These are phyloP conservation scores for Anabacerthia variegaticeps DNA, from an alignment of 2,797 vertebrate species.

Conservation along the genomic window DNA sequence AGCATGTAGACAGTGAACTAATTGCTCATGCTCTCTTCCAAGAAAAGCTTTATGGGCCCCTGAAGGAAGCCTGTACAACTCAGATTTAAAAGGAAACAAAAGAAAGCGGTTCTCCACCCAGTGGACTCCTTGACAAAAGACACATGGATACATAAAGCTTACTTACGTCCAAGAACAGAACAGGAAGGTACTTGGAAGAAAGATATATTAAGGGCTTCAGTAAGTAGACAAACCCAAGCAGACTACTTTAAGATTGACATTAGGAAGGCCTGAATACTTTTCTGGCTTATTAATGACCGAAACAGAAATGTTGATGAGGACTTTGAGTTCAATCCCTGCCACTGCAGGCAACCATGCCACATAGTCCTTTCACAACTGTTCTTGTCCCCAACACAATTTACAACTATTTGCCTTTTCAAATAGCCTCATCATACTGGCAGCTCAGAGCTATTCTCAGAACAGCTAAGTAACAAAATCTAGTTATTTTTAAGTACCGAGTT, in stretches of 20 bases:
- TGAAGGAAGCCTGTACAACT: background rate
- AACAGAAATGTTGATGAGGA: background rate
- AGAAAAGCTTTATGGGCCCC: background rate
- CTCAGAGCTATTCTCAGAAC: background rate
- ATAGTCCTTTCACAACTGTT: background rate
- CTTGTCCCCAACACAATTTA: background rate
- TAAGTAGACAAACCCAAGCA: background rate
- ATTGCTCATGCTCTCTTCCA: background rate
- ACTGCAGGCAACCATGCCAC: rapidly evolving
- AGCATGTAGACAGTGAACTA: background rate
- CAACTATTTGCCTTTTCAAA: background rate
- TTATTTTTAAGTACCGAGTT: background rate
- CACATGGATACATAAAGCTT: background rate
- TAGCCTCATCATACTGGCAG: background rate
- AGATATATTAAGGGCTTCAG: background rate
- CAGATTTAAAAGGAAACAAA: background rate
- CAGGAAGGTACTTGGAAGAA: background rate
- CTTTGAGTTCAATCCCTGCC: background rate
- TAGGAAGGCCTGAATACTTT: background rate
- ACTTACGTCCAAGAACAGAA: background rate
- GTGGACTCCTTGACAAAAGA: background rate
- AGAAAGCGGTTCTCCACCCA: background rate
- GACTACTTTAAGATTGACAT: background rate
- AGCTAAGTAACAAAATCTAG: background rate
- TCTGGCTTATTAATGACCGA: background rate